These are phyloP conservation scores for Pyrochroa serraticornis DNA, from an alignment of 2,888 invertebrate species.

Conservation along the genomic window DNA sequence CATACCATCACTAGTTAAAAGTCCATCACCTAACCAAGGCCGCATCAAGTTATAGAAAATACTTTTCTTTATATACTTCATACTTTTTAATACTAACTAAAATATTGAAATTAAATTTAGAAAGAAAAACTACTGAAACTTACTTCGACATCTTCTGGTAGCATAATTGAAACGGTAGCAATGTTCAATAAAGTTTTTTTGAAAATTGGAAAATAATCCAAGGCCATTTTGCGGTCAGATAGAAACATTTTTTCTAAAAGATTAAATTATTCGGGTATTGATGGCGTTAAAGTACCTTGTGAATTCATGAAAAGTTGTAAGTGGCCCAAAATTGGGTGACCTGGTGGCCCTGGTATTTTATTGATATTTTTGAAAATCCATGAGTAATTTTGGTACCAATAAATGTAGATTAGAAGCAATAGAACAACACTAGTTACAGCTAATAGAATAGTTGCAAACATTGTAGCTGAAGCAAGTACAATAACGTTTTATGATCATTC, in stretches of 20 bases:
- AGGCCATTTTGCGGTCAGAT: conserved; percentile 4
- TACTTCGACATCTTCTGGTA: conserved; percentile 36
- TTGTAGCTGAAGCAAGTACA: too few species aligned
- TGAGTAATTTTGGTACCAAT: conserved; percentile 15
- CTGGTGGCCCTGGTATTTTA: conserved; percentile 16
- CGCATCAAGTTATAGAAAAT: conserved; percentile 28
- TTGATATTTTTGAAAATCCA: neutral
- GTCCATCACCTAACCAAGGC: conserved; percentile 35
- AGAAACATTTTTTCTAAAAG: conserved; percentile 6
- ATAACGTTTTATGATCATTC: too few species aligned
- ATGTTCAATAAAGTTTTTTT: conserved; percentile 19
- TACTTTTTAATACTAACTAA: conserved; percentile 26
- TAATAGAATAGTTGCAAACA: too few species aligned
- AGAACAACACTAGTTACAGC: too few species aligned
- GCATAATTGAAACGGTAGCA: conserved; percentile 15
- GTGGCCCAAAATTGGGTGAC: conserved; percentile 12
- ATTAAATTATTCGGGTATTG: neutral
- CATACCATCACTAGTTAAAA: conserved; percentile 33
- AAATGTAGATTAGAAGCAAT: too few species aligned
- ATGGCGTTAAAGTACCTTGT: too few species aligned
- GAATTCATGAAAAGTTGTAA: too few species aligned
- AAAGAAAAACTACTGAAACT: neutral
- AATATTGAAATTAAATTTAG: neutral
- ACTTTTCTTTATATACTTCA: conserved; percentile 31
- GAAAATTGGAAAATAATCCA: conserved; percentile 28